Evolutionary conservation across 2,113 vertebrate genomes (phyloP).

Genomic region (Phainopepla nitens): DNA sequence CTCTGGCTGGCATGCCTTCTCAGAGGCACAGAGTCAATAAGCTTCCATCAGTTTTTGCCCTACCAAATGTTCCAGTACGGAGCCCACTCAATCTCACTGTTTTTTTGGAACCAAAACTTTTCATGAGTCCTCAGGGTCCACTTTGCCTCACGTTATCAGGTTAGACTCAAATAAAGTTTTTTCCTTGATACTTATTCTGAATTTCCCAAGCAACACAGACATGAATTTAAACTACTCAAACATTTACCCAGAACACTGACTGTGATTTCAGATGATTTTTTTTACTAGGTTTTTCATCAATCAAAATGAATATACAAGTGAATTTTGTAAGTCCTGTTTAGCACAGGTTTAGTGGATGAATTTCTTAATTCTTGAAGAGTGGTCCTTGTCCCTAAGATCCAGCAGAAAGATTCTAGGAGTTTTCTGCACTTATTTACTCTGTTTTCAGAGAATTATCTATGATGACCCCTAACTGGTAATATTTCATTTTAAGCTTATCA

Average conservation of each 20-base stretch:
- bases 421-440: not conserved
- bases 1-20: not conserved
- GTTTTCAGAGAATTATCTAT: not conserved
- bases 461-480: not conserved
- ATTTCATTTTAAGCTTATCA: not conserved
- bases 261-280: not conserved
- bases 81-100: not conserved
- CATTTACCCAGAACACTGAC: not conserved
- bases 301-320: not conserved
- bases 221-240: not conserved
- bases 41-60: not conserved
- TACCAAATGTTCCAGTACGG: not conserved
- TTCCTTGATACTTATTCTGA: not conserved
- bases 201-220: not conserved
- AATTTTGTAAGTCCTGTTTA: not conserved
- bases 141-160: not conserved
- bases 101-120: not conserved
- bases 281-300: not conserved
- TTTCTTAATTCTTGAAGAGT: not conserved
- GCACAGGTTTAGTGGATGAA: not conserved
- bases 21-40: not conserved
- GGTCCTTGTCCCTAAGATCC: not conserved
- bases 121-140: not conserved
- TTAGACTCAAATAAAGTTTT: not conserved
- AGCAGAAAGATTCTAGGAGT: not conserved